Conservation (phyloP, 2,888 invertebrate species). For the Drosophila dives region DNA sequence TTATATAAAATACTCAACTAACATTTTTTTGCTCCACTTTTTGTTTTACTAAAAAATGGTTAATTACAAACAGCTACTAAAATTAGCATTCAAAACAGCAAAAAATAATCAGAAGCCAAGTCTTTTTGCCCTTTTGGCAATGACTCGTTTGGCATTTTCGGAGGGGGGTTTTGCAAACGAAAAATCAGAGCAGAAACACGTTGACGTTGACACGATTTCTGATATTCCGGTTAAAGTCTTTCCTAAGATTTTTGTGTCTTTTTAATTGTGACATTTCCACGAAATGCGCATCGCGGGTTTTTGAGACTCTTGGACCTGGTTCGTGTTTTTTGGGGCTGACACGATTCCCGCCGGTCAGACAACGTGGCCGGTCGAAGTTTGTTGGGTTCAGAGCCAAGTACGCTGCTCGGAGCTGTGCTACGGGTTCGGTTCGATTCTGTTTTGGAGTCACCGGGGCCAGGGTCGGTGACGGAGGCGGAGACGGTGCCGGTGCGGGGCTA, state of each 20-base stretch:
- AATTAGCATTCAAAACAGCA: neutral
- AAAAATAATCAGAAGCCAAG: constrained; percentile 17
- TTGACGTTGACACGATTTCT: constrained; percentile 64
- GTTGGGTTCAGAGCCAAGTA: constrained; percentile 38
- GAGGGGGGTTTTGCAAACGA: constrained; percentile 29
- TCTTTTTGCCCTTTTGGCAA: constrained; percentile 22
- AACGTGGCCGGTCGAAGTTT: constrained; percentile 26
- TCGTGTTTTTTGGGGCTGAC: constrained; percentile 63
- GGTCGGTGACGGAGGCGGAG: neutral
- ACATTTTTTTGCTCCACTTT: neutral
- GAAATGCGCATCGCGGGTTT: constrained; percentile 68
- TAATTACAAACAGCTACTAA: neutral
- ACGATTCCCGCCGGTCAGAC: constrained; percentile 66
- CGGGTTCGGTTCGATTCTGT: constrained; percentile 16
- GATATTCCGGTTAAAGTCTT: constrained; percentile 75
- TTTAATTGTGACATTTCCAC: constrained; percentile 79
- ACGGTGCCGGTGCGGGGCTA: constrained; percentile 22
- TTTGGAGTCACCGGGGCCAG: constrained; percentile 30
- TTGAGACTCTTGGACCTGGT: constrained; percentile 42
- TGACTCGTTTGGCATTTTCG: constrained; percentile 2
- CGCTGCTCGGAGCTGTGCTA: constrained; percentile 14
- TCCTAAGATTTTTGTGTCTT: constrained; percentile 70
- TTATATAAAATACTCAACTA: neutral
- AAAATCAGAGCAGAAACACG: constrained; percentile 46
- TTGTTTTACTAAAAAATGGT: neutral